Evolutionary conservation across 2,888 invertebrate species (phyloP).

Genomic region (Polia nebulosa): DNA sequence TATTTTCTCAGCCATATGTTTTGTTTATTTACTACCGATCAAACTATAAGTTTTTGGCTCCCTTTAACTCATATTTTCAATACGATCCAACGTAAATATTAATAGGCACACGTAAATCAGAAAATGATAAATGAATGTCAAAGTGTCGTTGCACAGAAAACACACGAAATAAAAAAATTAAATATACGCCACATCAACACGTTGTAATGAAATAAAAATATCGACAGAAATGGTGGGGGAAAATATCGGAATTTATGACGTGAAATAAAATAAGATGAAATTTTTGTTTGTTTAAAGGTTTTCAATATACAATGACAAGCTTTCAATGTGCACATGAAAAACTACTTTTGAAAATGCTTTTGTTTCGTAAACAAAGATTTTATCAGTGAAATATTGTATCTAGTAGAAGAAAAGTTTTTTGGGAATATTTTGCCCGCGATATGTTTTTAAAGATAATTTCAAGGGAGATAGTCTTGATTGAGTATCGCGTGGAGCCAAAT

Average conservation of each 20-base stretch:
- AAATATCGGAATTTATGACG: conserved; percentile 33
- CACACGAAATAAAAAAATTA: conserved; percentile 42
- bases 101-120: conserved; percentile 34
- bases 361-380: not conserved
- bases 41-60: conserved; percentile 8
- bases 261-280: conserved; percentile 23
- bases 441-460: no score
- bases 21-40: not conserved
- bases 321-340: conserved; percentile 16
- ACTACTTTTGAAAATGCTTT: conserved; percentile 5
- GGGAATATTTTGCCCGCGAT: no score
- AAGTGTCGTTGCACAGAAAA: conserved; percentile 26
- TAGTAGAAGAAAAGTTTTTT: not conserved
- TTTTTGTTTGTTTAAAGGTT: conserved; percentile 27
- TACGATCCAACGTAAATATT: conserved; percentile 37
- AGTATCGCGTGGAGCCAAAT: no score
- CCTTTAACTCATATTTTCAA: conserved; percentile 17
- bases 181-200: conserved; percentile 37
- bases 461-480: no score
- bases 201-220: conserved; percentile 46
- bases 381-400: not conserved
- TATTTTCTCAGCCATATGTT: not conserved
- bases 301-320: conserved; percentile 10
- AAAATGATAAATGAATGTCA: conserved; percentile 39
- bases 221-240: conserved; percentile 20